These are phyloP conservation scores for Drosophila miranda DNA, from an alignment of 1,140 invertebrate genomes.

Conservation along the genomic window DNA sequence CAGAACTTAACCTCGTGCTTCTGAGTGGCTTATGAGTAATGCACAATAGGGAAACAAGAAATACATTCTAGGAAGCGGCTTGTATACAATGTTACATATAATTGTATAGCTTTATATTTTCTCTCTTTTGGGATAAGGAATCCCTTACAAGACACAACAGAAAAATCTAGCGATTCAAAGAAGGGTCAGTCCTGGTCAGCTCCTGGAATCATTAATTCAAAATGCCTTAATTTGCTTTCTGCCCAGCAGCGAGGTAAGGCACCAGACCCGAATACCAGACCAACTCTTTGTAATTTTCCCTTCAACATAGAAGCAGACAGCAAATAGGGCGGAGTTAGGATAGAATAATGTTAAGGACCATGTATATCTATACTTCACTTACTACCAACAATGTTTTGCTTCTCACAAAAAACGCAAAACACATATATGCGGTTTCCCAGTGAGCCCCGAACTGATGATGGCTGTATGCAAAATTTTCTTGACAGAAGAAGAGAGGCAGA, in stretches of 20 bases:
- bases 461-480: conserved; percentile 49
- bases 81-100: conserved; percentile 16
- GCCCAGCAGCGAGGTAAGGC: conserved; percentile 1
- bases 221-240: conserved; percentile 56
- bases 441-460: neutral
- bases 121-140: no score
- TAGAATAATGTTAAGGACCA: neutral
- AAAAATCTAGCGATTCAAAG: no score
- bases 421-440: conserved; percentile 64
- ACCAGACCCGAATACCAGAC: no score
- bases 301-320: conserved; percentile 59
- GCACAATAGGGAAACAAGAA: neutral
- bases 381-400: conserved; percentile 36
- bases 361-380: conserved; percentile 1
- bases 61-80: neutral
- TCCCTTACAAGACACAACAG: no score
- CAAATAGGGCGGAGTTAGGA: neutral
- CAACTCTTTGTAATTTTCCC: conserved; percentile 58
- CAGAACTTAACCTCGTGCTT: no score
- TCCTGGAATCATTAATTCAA: conserved; percentile 50
- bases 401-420: conserved; percentile 43
- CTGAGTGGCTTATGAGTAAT: no score
- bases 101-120: no score
- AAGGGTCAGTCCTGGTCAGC: neutral
- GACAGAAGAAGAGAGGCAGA: conserved; percentile 17